Evolutionary conservation across 92 coral and sea anemone species (phyloP).

Genomic region (Paragorgia papillata): DNA sequence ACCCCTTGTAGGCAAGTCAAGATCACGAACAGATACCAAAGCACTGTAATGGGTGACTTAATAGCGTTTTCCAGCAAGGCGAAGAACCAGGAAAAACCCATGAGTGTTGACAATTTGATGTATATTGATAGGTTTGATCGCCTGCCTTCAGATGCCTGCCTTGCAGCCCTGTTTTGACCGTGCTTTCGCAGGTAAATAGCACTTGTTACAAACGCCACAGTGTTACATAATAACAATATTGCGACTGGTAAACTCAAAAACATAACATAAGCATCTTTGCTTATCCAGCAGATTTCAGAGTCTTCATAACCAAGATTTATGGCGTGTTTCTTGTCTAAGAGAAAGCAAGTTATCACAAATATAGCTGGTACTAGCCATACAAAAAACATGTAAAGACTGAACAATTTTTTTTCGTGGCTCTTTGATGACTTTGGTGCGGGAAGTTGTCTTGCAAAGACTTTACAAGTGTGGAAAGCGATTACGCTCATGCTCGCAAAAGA

Average conservation of each 20-base stretch:
- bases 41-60: slow-evolving; percentile 25
- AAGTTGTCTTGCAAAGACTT: slow-evolving; percentile 48
- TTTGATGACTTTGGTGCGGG: slow-evolving; percentile 15
- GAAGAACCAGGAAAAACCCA: slow-evolving; percentile 80
- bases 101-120: slow-evolving; percentile 70
- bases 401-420: background rate
- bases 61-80: slow-evolving; percentile 59
- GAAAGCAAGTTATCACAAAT: slow-evolving; percentile 56
- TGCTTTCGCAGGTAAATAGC: slow-evolving; percentile 63
- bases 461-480: slow-evolving; percentile 74
- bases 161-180: slow-evolving; percentile 38
- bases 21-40: slow-evolving; percentile 64
- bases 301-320: slow-evolving; percentile 63
- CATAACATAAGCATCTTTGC: slow-evolving; percentile 38
- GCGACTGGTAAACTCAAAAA: slow-evolving; percentile 58
- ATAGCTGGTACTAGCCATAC: slow-evolving; percentile 66
- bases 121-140: slow-evolving; percentile 57
- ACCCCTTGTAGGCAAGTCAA: slow-evolving; percentile 73
- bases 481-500: slow-evolving; percentile 76
- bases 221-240: slow-evolving; percentile 42
- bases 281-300: slow-evolving; percentile 58
- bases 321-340: slow-evolving; percentile 60
- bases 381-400: slow-evolving; percentile 9
- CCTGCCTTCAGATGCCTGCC: slow-evolving; percentile 16
- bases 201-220: slow-evolving; percentile 60